Conservation (phyloP, 2,888 invertebrate species). For the Epirrhoe alternata region DNA sequence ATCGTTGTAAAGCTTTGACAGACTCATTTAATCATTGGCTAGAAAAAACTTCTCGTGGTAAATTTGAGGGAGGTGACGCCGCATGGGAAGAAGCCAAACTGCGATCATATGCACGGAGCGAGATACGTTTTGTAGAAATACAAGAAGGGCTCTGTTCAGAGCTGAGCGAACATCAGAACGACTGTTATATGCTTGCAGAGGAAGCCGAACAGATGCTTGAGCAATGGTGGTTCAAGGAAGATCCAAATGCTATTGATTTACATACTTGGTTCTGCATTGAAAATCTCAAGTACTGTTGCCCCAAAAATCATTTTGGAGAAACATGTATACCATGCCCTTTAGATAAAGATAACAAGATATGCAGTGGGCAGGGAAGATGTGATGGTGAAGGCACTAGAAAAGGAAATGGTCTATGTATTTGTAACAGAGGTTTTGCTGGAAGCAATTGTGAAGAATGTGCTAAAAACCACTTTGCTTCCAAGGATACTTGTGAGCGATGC, state of each 20-base stretch:
- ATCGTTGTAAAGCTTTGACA: constrained; percentile 89
- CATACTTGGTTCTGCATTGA: constrained; percentile 91
- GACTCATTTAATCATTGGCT: constrained; percentile 92
- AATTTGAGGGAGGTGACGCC: constrained; percentile 96
- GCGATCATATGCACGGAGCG: constrained; percentile 93
- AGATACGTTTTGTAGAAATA: constrained; percentile 95
- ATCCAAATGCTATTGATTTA: constrained; percentile 69
- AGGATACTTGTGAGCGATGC: constrained; percentile 89
- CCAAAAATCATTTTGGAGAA: constrained; percentile 91
- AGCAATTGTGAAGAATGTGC: constrained; percentile 91
- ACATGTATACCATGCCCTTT: constrained; percentile 90
- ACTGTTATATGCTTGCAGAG: constrained; percentile 93
- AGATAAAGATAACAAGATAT: constrained; percentile 85
- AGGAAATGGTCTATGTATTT: constrained; percentile 96
- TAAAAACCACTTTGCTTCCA: constrained; percentile 87
- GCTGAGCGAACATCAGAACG: constrained; percentile 88
- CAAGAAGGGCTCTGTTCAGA: constrained; percentile 93
- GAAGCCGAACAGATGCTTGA: constrained; percentile 92
- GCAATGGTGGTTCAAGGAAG: constrained; percentile 94
- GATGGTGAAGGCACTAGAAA: constrained; percentile 95
- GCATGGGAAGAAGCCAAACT: constrained; percentile 96
- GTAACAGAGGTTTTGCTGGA: constrained; percentile 92
- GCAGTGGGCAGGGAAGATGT: constrained; percentile 91
- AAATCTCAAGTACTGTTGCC: constrained; percentile 92
- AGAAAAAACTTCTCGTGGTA: constrained; percentile 92